Evolutionary conservation across 1,140 invertebrate species (phyloP).

Genomic region (Mizuhopecten yessoensis): DNA sequence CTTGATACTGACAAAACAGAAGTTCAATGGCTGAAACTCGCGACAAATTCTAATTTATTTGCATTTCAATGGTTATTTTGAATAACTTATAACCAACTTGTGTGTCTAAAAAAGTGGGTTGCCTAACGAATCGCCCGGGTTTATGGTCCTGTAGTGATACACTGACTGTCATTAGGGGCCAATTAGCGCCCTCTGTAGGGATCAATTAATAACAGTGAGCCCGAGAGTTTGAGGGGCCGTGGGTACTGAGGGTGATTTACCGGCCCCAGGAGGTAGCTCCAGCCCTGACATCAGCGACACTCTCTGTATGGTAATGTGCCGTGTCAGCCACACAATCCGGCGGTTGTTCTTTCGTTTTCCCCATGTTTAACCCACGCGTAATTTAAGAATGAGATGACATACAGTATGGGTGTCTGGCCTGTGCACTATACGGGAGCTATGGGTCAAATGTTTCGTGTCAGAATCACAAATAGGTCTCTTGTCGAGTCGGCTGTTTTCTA

Average conservation of each 20-base stretch:
- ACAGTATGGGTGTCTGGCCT: neutral
- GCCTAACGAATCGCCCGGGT: neutral
- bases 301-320: neutral
- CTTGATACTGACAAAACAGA: too few relatives aligned
- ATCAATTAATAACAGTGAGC: neutral
- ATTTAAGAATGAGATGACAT: neutral
- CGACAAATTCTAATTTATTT: too few relatives aligned
- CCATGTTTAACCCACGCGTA: neutral
- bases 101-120: neutral
- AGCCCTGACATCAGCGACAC: neutral
- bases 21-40: too few relatives aligned
- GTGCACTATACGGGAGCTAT: neutral
- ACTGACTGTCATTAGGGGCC: neutral
- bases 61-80: too few relatives aligned
- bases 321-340: neutral
- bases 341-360: constrained; percentile 31
- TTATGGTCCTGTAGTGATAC: neutral
- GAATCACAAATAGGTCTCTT: neutral
- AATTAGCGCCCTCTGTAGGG: neutral
- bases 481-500: neutral
- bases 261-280: constrained; percentile 1
- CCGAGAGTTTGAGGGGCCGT: neutral
- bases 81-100: neutral
- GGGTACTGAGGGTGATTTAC: neutral
- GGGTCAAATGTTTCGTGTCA: neutral